Evolutionary conservation across 2,113 vertebrate species (phyloP).

Genomic region (Dicentrarchus labrax): DNA sequence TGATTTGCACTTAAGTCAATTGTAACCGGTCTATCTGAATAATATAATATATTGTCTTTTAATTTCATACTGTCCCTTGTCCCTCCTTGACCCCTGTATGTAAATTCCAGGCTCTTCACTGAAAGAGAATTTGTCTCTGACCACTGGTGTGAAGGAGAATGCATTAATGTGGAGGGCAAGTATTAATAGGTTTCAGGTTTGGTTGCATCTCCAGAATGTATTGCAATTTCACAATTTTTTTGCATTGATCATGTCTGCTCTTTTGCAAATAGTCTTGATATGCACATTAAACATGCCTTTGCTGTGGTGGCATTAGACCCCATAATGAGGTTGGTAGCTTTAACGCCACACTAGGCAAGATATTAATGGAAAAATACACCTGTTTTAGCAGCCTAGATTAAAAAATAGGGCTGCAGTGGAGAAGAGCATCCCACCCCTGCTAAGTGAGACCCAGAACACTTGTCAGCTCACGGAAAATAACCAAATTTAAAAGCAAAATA

Average conservation of each 20-base stretch:
- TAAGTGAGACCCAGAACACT: constrained; percentile 14
- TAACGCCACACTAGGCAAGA: constrained; percentile 20
- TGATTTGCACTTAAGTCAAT: constrained; percentile 46
- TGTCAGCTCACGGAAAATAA: constrained; percentile 19
- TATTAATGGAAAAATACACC: constrained; percentile 31
- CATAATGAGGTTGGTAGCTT: constrained; percentile 26
- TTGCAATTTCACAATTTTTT: background rate
- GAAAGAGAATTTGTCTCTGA: background rate
- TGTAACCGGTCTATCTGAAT: constrained; percentile 31
- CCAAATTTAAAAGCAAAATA: constrained; percentile 19
- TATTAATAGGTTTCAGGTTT: background rate
- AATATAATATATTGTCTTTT: constrained; percentile 30
- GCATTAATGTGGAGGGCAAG: background rate
- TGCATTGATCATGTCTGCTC: constrained; percentile 1
- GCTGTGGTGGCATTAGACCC: background rate
- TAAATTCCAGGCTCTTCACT: constrained; percentile 4
- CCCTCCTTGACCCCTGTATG: constrained; percentile 18
- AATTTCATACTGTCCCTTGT: background rate
- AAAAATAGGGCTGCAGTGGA: background rate
- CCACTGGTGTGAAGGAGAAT: constrained; percentile 13
- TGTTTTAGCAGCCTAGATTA: constrained; percentile 24
- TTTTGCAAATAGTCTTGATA: background rate
- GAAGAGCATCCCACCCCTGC: background rate
- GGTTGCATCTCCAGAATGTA: background rate
- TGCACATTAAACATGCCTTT: constrained; percentile 22